Conservation (phyloP, 2,888 invertebrate genomes). For the Pachymerium ferrugineum region DNA sequence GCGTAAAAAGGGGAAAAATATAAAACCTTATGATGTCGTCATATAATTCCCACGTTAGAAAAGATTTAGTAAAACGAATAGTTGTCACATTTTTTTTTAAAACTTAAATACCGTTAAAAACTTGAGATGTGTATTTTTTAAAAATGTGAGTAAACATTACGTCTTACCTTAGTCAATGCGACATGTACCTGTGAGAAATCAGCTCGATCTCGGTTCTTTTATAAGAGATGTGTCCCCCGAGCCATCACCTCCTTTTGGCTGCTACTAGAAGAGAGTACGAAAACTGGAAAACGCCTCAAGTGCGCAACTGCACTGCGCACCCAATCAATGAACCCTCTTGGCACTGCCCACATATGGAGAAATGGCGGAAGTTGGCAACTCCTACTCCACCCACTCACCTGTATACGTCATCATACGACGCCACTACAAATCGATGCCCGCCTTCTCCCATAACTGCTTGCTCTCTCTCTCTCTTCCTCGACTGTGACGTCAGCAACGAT, state of each 20-base stretch:
- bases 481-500: neutral
- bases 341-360: slow-evolving; percentile 16
- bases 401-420: neutral
- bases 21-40: too few species aligned
- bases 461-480: neutral
- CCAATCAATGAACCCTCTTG: slow-evolving; percentile 5
- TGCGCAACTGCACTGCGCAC: slow-evolving; percentile 12
- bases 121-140: too few species aligned
- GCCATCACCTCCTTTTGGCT: slow-evolving; percentile 21
- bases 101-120: too few species aligned
- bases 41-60: too few species aligned
- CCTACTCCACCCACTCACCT: neutral
- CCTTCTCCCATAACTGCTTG: neutral
- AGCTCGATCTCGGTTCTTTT: slow-evolving; percentile 4
- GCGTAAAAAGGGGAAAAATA: too few species aligned
- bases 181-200: slow-evolving; percentile 7
- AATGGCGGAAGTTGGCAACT: slow-evolving; percentile 2
- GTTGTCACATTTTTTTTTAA: too few species aligned
- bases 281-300: neutral
- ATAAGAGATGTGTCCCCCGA: slow-evolving; percentile 10
- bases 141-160: too few species aligned
- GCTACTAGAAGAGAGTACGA: neutral
- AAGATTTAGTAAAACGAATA: too few species aligned
- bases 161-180: neutral
- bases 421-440: neutral